These are phyloP conservation scores for Homarus gammarus DNA, from an alignment of 2,888 invertebrate genomes.

Conservation along the genomic window DNA sequence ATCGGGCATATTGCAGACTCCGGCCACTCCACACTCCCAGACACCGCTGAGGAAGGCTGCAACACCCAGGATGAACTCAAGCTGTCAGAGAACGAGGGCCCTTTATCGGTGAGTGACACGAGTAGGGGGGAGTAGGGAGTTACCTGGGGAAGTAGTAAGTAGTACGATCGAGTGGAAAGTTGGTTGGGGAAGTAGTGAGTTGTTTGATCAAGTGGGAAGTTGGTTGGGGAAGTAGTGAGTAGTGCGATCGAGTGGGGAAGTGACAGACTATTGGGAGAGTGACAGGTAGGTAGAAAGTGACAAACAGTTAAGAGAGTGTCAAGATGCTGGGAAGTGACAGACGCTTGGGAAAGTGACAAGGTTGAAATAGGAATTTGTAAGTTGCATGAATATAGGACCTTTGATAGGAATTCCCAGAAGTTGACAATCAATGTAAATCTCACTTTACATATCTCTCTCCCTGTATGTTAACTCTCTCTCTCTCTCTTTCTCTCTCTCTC, in stretches of 20 bases:
- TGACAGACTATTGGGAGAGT: no score
- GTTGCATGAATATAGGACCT: no score
- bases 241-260: no score
- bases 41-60: slow-evolving; percentile 78
- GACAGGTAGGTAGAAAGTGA: neutral
- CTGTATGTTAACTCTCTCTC: no score
- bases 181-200: no score
- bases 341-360: neutral
- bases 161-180: no score
- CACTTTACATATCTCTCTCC: no score
- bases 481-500: no score
- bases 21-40: slow-evolving; percentile 80
- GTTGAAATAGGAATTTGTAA: neutral
- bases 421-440: no score
- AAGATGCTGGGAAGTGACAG: neutral
- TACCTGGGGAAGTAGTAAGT: neutral
- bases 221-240: no score
- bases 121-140: neutral
- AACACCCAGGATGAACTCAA: slow-evolving; percentile 50
- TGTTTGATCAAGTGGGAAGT: no score
- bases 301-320: neutral
- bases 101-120: slow-evolving; percentile 46
- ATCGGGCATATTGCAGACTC: slow-evolving; percentile 78
- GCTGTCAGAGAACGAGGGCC: slow-evolving; percentile 51
- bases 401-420: no score